Evolutionary conservation across 2,888 invertebrate genomes (phyloP).

Genomic region (Pyrochroa serraticornis): DNA sequence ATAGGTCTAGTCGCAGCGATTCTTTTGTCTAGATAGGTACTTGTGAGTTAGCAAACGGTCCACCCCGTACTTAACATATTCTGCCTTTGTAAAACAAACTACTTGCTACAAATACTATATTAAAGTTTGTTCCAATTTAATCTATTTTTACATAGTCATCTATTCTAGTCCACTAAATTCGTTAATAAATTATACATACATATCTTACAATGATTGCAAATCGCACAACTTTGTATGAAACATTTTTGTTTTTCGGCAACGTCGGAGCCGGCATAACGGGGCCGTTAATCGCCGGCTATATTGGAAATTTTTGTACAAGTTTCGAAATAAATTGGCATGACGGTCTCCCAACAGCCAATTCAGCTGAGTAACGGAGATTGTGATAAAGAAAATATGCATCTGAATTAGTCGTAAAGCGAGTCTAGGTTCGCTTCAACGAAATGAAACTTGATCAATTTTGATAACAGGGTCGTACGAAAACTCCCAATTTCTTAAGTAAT

Average conservation of each 20-base stretch:
- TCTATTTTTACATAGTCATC: conserved; percentile 35
- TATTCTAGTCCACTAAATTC: conserved; percentile 45
- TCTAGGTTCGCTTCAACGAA: neutral
- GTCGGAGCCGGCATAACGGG: neutral
- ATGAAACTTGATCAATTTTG: neutral
- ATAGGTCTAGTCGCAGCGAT: neutral
- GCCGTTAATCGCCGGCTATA: neutral
- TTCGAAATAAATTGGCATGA: neutral
- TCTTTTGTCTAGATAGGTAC: neutral
- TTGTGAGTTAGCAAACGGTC: conserved; percentile 30
- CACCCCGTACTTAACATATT: conserved; percentile 46
- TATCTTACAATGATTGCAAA: conserved; percentile 58
- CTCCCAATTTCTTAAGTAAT: conserved; percentile 31
- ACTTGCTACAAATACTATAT: conserved; percentile 39
- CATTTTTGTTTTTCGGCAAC: neutral
- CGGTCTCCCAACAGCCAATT: neutral
- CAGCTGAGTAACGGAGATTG: neutral
- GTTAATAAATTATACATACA: conserved; percentile 54
- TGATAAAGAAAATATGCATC: neutral
- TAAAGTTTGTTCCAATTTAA: conserved; percentile 37
- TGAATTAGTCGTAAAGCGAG: neutral
- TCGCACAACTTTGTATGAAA: conserved; percentile 54
- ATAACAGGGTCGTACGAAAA: conserved; percentile 16
- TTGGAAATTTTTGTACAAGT: neutral
- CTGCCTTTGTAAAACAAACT: conserved; percentile 53